A percentile compares a stretch with the other conserved stretches of the same genome.
Conservation (phyloP, 2,888 invertebrate species). For the Drosophila acutilabella region DNA sequence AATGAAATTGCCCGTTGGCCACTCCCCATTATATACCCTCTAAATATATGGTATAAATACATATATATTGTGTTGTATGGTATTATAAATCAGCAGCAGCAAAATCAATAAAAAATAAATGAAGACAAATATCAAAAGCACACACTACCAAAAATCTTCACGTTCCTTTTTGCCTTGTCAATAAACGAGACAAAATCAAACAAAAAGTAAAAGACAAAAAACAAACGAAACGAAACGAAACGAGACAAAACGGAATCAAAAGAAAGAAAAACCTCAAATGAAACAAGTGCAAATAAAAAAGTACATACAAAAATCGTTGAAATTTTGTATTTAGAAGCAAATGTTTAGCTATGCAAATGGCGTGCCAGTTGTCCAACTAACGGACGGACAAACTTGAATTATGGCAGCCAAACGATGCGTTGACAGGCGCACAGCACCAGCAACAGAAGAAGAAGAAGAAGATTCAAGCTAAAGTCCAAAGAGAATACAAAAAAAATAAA, state of each 20-base stretch:
- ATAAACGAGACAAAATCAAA: conserved; percentile 57
- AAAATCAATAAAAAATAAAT: conserved; percentile 76
- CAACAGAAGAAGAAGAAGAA: conserved; percentile 12
- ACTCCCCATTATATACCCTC: conserved; percentile 16
- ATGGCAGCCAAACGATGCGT: conserved; percentile 77
- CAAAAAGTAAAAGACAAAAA: conserved; percentile 14
- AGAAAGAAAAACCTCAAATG: conserved; percentile 23
- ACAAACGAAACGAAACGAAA: conserved; percentile 25
- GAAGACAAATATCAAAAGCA: conserved; percentile 70
- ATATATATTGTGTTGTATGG: conserved; percentile 21
- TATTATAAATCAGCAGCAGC: conserved; percentile 55
- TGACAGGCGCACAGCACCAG: conserved; percentile 57
- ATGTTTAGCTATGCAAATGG: conserved; percentile 80
- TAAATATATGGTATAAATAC: conserved; percentile 12
- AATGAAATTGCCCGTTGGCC: conserved; percentile 73
- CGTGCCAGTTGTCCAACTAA: conserved; percentile 60
- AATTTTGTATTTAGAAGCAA: conserved; percentile 74
- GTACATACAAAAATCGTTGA: conserved; percentile 45
- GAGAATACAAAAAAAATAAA: conserved; percentile 20
- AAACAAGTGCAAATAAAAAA: conserved; percentile 63
- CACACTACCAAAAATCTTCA: conserved; percentile 58
- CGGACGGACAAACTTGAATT: conserved; percentile 65
- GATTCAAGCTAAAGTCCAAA: conserved; percentile 23
- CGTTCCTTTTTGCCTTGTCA: conserved; percentile 61
- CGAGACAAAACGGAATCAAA: conserved; percentile 2